These are phyloP conservation scores for Buceros bicornis DNA, from an alignment of 2,797 vertebrate genomes.

Conservation along the genomic window DNA sequence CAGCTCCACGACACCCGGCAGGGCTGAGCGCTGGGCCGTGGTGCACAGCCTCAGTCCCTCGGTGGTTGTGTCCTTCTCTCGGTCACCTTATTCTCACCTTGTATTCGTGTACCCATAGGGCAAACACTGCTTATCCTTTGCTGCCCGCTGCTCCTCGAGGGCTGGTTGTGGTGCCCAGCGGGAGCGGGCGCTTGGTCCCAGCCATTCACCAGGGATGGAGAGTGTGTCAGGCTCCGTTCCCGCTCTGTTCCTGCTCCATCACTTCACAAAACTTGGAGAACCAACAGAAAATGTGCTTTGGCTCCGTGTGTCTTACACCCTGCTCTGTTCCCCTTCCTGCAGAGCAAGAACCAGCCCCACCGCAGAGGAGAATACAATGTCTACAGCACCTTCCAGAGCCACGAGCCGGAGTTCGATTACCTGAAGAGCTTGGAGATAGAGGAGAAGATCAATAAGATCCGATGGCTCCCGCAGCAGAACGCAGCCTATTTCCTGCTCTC, in stretches of 20 bases:
- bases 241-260: rapidly evolving
- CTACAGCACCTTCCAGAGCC: conserved; percentile 99
- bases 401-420: conserved; percentile 97
- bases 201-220: rapidly evolving
- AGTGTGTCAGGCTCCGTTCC: rapidly evolving
- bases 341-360: conserved; percentile 96
- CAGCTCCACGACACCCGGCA: rapidly evolving
- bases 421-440: conserved; percentile 97
- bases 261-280: background rate
- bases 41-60: background rate
- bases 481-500: conserved; percentile 96
- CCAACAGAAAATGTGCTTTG: background rate
- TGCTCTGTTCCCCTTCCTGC: conserved; percentile 10
- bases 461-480: conserved; percentile 97
- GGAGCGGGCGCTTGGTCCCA: background rate
- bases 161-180: background rate
- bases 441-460: conserved; percentile 98
- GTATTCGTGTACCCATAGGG: background rate
- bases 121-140: background rate
- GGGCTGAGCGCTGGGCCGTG: background rate
- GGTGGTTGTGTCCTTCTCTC: no score
- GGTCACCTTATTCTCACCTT: background rate
- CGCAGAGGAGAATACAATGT: conserved; percentile 96
- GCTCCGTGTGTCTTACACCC: background rate
- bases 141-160: background rate